Evolutionary conservation across 2,888 invertebrate species (phyloP), one percentile per base, ranked within the genome.

Genomic region (Nasonia oneida): DNA sequence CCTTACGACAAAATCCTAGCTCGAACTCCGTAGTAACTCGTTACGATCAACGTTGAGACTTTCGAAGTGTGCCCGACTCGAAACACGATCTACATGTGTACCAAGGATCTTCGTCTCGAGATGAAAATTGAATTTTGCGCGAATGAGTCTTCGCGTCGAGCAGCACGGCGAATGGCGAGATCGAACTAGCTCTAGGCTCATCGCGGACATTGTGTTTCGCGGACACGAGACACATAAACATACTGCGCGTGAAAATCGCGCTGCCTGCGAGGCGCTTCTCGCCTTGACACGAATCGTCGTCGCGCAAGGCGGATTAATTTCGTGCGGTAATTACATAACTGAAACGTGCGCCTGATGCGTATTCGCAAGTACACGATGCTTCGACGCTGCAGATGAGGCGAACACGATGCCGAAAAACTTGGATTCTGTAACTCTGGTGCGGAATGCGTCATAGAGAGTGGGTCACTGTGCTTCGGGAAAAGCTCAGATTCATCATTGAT

Each of bases 261-360:
- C 42, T 53, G 57, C 57, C 79, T 8, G 42, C 70, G 73, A 47
- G 81, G 80, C 87, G 88, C 84, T 88, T 88, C 88, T 91, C 86
- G 90, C 91, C 92, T 91, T 92, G 92, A 92, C 92, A 92, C 90
- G 88, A 90, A 91, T 92, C 88, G 88, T 87, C 86, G 89, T 67
- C 67, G 87, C 82, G 89, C 89, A 88, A 90, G 90, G 87, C 88
- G 90, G 90, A 91, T 91, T 91, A 91, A 92, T 91, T 91, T 91
- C 90, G 91, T 90, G 89, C 88, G 87, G 89, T 90, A 91, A 91
- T 92, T 91, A 90, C 89, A 89, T 91, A 92, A 91, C 89, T 89
- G 14, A 84, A 84, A 84, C 83, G 81, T 74, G 81, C 74, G 33
- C 70, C n/a, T 42, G 29, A 29, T 29, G 42, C 61, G 18, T 71